A percentile compares a stretch with the other conserved stretches of the same genome.
Evolutionary conservation across 1,140 invertebrate species (phyloP).

Genomic region (Lepidurus packardi): DNA sequence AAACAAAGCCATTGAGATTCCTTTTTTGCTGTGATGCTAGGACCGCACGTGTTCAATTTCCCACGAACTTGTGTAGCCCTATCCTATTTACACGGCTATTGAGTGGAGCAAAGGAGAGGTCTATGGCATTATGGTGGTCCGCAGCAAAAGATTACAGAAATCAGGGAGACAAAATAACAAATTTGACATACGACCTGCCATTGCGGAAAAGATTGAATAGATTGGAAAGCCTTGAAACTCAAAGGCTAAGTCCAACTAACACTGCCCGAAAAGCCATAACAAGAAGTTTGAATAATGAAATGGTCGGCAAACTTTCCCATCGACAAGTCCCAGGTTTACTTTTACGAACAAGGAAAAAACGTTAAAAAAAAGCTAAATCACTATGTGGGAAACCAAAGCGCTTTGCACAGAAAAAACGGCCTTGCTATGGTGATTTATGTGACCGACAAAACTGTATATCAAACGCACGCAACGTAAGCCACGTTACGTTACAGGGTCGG

Average conservation of each 20-base stretch:
- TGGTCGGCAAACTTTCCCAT: not conserved
- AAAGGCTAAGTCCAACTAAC: not conserved
- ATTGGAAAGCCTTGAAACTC: not conserved
- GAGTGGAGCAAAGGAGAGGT: not conserved
- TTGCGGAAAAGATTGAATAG: constrained; percentile 18
- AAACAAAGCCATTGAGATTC: too few relatives aligned
- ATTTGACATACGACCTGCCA: constrained; percentile 10
- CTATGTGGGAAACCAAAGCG: not conserved
- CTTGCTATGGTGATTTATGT: not conserved
- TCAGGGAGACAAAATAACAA: not conserved
- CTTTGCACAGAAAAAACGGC: not conserved
- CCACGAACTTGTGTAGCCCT: not conserved
- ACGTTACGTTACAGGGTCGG: not conserved
- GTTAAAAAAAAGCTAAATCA: not conserved
- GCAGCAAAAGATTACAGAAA: not conserved
- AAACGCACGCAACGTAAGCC: not conserved
- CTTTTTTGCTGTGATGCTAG: not conserved
- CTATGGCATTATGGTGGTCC: not conserved
- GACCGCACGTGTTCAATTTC: not conserved
- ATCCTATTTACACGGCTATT: not conserved
- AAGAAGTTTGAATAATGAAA: constrained; percentile 20
- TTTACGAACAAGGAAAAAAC: not conserved
- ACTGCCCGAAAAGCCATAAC: not conserved
- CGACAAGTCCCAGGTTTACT: not conserved
- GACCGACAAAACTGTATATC: not conserved